Evolutionary conservation across 1,140 invertebrate species (phyloP).

Genomic region (Antheraea pernyi): DNA sequence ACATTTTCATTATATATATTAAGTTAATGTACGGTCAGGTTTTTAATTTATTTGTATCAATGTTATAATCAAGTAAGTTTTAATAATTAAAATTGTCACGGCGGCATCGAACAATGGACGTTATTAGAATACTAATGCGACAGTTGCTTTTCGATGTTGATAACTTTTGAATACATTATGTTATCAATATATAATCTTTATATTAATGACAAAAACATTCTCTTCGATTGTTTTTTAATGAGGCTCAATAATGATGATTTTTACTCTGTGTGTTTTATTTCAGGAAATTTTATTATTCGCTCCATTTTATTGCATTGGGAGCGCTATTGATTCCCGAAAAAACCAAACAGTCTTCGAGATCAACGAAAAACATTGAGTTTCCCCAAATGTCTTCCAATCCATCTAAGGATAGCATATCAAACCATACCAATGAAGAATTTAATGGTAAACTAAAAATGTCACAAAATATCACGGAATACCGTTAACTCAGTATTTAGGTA

Average conservation of each 20-base stretch:
- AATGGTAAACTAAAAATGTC: conserved; percentile 57
- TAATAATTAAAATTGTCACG: no score
- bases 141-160: no score
- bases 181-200: no score
- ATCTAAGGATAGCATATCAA: conserved; percentile 13
- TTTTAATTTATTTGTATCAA: no score
- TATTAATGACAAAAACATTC: no score
- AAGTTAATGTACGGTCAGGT: no score
- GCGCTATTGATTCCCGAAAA: conserved; percentile 61
- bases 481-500: background rate
- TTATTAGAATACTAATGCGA: no score
- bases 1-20: no score
- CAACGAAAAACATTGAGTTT: conserved; percentile 29
- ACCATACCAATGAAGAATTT: conserved; percentile 36
- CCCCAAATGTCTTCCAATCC: conserved; percentile 32
- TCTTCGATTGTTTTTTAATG: no score
- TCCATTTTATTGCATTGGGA: conserved; percentile 73
- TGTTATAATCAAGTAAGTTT: no score
- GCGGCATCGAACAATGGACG: no score
- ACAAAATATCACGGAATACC: conserved; percentile 23
- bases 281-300: conserved; percentile 73
- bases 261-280: conserved; percentile 24
- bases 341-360: conserved; percentile 15
- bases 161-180: no score
- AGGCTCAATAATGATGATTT: background rate